A percentile compares a stretch with the other conserved stretches of the same genome.
Evolutionary conservation across 2,888 invertebrate species (phyloP).

Genomic region (Helicoverpa assulta): DNA sequence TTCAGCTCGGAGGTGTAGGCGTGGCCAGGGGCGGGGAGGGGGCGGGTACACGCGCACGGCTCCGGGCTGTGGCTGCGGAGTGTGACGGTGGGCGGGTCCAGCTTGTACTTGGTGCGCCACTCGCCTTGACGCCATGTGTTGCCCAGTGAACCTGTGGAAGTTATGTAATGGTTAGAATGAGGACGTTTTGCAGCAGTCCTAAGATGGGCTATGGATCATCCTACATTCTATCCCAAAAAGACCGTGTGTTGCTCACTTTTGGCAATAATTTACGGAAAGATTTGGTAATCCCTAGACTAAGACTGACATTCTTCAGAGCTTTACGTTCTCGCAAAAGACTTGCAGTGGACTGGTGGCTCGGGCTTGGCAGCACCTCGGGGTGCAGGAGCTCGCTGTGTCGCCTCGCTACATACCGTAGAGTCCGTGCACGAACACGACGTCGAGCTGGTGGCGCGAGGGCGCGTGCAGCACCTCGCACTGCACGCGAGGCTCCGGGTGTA

Average conservation of each 20-base stretch:
- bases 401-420: constrained; percentile 89
- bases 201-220: too few relatives aligned
- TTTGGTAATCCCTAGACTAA: too few relatives aligned
- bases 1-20: constrained; percentile 45
- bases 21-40: constrained; percentile 22
- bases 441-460: constrained; percentile 79
- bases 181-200: too few relatives aligned
- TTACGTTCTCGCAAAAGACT: too few relatives aligned
- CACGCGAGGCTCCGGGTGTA: constrained; percentile 82
- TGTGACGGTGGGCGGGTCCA: constrained; percentile 76
- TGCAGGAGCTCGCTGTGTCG: too few relatives aligned
- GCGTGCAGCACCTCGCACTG: constrained; percentile 80
- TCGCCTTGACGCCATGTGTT: constrained; percentile 96
- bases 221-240: too few relatives aligned
- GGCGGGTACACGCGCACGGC: constrained; percentile 69
- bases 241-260: too few relatives aligned
- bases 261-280: too few relatives aligned
- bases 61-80: constrained; percentile 70
- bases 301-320: too few relatives aligned
- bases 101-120: constrained; percentile 88
- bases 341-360: too few relatives aligned
- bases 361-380: too few relatives aligned
- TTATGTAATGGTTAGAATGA: too few relatives aligned
- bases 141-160: constrained; percentile 91
- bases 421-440: constrained; percentile 96